A percentile compares a stretch with the other conserved stretches of the same genome.
Evolutionary conservation across 1,140 invertebrate species (phyloP).

Genomic region (Drosophila pruinosa): DNA sequence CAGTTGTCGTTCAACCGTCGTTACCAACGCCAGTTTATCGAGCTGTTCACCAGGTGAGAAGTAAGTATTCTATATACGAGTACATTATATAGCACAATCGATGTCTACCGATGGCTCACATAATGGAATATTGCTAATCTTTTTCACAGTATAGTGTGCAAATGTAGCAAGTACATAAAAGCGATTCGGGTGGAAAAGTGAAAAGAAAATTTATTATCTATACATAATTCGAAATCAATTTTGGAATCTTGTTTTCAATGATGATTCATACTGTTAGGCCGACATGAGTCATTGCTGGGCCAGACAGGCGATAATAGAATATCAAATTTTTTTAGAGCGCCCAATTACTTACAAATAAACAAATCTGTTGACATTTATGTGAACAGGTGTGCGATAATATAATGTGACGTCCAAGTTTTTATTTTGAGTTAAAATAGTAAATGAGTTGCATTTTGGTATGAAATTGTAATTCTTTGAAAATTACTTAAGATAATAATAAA

Average conservation of each 20-base stretch:
- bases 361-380: not conserved
- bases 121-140: not conserved
- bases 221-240: not conserved
- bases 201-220: not conserved
- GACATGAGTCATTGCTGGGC: conserved; percentile 48
- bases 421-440: not conserved
- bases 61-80: conserved; percentile 41
- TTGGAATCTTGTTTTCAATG: not conserved
- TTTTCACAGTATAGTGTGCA: not conserved
- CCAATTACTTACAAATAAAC: not conserved
- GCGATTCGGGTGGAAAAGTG: not conserved
- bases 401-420: not conserved
- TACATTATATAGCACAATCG: not conserved
- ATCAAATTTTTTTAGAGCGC: not conserved
- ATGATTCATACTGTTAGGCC: conserved; percentile 19
- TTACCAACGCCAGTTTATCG: conserved; percentile 51
- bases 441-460: no score
- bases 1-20: conserved; percentile 67
- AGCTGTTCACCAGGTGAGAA: conserved; percentile 31
- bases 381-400: conserved; percentile 33
- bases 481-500: no score
- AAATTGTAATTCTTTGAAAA: no score
- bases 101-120: not conserved
- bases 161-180: not conserved
- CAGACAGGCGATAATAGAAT: not conserved